Evolutionary conservation across 2,888 invertebrate species (phyloP).

Genomic region (Tachina grossa): DNA sequence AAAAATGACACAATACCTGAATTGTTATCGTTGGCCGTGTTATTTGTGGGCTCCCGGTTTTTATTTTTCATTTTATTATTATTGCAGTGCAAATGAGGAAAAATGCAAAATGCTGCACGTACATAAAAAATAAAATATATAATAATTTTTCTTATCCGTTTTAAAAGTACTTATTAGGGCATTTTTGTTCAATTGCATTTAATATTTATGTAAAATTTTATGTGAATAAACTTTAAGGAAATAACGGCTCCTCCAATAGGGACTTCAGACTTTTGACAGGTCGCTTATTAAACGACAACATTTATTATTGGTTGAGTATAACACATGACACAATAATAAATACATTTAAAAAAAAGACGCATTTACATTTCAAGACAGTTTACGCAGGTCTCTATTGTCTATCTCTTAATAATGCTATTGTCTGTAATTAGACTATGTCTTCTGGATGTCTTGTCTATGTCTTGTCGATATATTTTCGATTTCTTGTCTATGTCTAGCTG

Average conservation of each 20-base stretch:
- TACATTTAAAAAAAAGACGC: too few species aligned
- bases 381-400: neutral
- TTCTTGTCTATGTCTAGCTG: too few species aligned
- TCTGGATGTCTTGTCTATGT: too few species aligned
- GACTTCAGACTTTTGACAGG: too few species aligned
- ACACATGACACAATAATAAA: too few species aligned
- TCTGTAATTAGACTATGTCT: too few species aligned
- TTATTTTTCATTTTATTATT: neutral
- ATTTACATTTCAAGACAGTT: too few species aligned
- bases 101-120: neutral
- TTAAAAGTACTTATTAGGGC: slow-evolving; percentile 10
- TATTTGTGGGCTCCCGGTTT: neutral
- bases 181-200: neutral
- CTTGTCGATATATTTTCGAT: too few species aligned
- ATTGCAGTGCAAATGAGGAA: neutral
- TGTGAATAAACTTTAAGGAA: too few species aligned
- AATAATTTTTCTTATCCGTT: slow-evolving; percentile 23
- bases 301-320: too few species aligned
- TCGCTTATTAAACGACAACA: too few species aligned
- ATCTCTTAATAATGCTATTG: neutral
- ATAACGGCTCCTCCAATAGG: too few species aligned
- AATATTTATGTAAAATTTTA: neutral
- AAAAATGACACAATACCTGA: slow-evolving; percentile 61
- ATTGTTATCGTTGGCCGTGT: slow-evolving; percentile 10
- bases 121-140: neutral